A percentile compares a stretch with the other conserved stretches of the same genome.
phyloP scores from a whole-genome alignment of 2,888 invertebrate species.

The Gonocerus acuteangulatus region DNA sequence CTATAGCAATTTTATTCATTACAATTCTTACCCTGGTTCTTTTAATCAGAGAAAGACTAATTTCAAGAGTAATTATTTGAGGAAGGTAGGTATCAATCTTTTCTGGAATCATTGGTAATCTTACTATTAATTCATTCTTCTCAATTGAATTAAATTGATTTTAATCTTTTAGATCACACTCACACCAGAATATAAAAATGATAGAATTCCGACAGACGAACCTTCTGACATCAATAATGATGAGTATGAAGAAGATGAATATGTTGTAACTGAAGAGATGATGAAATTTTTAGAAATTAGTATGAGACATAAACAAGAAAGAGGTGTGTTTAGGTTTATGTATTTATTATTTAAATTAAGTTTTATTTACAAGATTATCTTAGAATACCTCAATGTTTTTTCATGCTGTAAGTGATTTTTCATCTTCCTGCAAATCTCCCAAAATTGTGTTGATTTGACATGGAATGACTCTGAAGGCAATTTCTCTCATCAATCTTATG shows the following conservation, averaged over 20 bases:
- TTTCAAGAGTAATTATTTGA: neutral
- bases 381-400: too few species aligned
- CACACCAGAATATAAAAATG: neutral
- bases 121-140: neutral
- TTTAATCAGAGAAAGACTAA: neutral
- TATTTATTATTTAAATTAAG: neutral
- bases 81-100: neutral
- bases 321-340: conserved; percentile 18
- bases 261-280: conserved; percentile 27
- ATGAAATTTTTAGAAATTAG: conserved; percentile 33
- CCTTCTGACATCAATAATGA: too few species aligned
- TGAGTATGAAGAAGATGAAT: neutral
- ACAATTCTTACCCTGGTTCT: neutral
- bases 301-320: conserved; percentile 30
- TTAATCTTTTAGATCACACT: too few species aligned
- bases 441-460: too few species aligned
- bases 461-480: too few species aligned
- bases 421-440: too few species aligned
- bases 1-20: neutral
- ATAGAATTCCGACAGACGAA: too few species aligned
- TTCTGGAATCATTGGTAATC: neutral
- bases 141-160: too few species aligned
- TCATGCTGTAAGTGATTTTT: too few species aligned
- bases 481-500: too few species aligned
- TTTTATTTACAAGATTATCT: too few species aligned